phyloP scores from a whole-genome alignment of 2,888 invertebrate species.

The Heliconius erato region DNA sequence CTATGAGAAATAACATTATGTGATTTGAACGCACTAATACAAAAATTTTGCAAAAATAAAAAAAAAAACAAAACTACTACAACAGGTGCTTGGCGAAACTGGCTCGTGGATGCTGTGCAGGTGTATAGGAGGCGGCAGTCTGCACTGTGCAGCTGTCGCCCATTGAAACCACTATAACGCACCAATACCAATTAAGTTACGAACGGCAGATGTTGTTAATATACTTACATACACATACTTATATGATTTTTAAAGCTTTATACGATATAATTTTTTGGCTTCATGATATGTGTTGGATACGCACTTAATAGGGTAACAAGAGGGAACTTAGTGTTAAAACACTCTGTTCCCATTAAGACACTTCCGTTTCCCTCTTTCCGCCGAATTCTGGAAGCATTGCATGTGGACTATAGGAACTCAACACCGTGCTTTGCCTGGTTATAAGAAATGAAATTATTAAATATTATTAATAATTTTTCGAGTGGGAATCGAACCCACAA shows the following conservation, averaged over 20 bases:
- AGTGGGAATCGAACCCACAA: too few species aligned
- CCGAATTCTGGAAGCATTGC: neutral
- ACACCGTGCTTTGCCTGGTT: neutral
- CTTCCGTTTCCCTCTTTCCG: neutral
- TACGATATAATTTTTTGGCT: neutral
- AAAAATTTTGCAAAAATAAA: neutral
- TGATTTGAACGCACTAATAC: too few species aligned
- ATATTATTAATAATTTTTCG: too few species aligned
- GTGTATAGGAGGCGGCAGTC: neutral
- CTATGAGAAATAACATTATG: too few species aligned
- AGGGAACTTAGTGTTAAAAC: neutral
- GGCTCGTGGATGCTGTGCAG: constrained; percentile 16
- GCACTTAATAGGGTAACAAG: neutral
- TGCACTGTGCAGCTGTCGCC: constrained; percentile 3
- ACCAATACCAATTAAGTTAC: neutral
- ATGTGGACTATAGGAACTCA: neutral
- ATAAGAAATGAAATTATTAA: too few species aligned
- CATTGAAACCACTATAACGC: neutral
- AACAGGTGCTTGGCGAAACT: neutral
- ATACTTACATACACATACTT: neutral
- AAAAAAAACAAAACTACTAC: neutral
- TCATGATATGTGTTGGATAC: too few species aligned
- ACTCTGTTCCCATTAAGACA: neutral
- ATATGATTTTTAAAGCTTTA: neutral
- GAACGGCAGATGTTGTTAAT: constrained; percentile 7